phyloP scores from a whole-genome alignment of 2,113 vertebrate genomes.

The Phylloscopus whistleri region DNA sequence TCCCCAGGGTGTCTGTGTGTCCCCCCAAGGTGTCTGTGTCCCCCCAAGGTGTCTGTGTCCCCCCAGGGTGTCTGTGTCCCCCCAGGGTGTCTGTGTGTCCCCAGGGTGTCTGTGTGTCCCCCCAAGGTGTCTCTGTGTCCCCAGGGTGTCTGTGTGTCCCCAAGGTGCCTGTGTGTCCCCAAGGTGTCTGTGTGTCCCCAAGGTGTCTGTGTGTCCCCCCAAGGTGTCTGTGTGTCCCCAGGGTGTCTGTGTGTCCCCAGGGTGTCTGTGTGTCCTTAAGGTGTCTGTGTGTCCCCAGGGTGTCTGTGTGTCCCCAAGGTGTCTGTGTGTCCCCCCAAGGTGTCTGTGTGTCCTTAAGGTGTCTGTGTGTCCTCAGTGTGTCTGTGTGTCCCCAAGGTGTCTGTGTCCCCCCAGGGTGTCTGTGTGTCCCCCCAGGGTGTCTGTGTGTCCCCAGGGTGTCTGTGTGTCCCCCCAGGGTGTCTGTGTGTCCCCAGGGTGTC shows the following conservation, averaged over 20 bases:
- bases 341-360: fast-evolving
- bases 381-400: fast-evolving
- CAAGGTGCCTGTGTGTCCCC: too few species aligned
- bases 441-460: fast-evolving
- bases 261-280: too few species aligned
- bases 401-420: too few species aligned
- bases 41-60: too few species aligned
- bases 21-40: too few species aligned
- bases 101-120: fast-evolving
- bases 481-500: fast-evolving
- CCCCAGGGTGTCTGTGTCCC: too few species aligned
- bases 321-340: too few species aligned
- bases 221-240: fast-evolving
- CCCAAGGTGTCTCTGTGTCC: fast-evolving
- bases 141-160: fast-evolving
- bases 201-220: too few species aligned
- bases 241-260: fast-evolving
- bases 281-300: too few species aligned
- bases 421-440: fast-evolving
- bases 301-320: fast-evolving
- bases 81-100: fast-evolving
- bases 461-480: fast-evolving
- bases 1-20: fast-evolving
- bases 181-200: fast-evolving
- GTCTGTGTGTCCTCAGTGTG: too few species aligned